Percentiles rank a stretch among this genome's conserved stretches.
These are phyloP conservation scores for Hirtodrosophila cameraria DNA, from an alignment of 2,888 invertebrate species.

Conservation along the genomic window DNA sequence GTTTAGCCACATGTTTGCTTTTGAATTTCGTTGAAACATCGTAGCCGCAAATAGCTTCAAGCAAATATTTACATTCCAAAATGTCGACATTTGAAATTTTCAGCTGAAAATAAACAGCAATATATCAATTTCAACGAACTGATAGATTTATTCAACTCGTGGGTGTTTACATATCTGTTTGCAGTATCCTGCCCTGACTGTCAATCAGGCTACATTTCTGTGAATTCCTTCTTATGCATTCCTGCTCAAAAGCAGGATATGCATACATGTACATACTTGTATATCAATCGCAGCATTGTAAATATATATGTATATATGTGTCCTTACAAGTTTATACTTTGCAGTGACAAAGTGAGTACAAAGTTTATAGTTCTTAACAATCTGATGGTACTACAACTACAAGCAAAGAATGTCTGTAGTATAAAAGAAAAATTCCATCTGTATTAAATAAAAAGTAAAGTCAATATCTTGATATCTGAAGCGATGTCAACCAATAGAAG, in stretches of 20 bases:
- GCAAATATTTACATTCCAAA: slow-evolving; percentile 5
- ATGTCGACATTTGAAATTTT: slow-evolving; percentile 9
- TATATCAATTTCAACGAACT: slow-evolving; percentile 36
- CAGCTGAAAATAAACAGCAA: slow-evolving; percentile 13
- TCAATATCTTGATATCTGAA: too few species aligned
- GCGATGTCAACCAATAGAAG: too few species aligned
- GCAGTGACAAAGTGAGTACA: slow-evolving; percentile 10
- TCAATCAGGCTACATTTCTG: slow-evolving; percentile 1
- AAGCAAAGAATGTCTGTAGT: slow-evolving; percentile 8
- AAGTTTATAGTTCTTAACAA: slow-evolving; percentile 1
- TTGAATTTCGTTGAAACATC: background rate
- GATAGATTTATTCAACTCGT: slow-evolving; percentile 63
- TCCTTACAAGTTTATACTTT: too few species aligned
- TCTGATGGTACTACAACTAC: slow-evolving; percentile 11
- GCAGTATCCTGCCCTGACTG: slow-evolving; percentile 10
- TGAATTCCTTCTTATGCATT: background rate
- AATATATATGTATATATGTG: slow-evolving; percentile 16
- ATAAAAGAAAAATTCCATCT: slow-evolving; percentile 3
- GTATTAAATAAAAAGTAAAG: too few species aligned
- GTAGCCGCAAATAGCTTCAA: slow-evolving; percentile 17
- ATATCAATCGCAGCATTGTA: slow-evolving; percentile 54
- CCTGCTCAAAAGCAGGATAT: slow-evolving; percentile 28
- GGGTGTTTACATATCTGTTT: slow-evolving; percentile 20
- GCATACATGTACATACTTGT: too few species aligned
- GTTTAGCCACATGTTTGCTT: slow-evolving; percentile 13